Evolutionary conservation across 2,113 vertebrate genomes (phyloP), one percentile per base, ranked within the genome.

Genomic region (Psilopsiagon aurifrons): DNA sequence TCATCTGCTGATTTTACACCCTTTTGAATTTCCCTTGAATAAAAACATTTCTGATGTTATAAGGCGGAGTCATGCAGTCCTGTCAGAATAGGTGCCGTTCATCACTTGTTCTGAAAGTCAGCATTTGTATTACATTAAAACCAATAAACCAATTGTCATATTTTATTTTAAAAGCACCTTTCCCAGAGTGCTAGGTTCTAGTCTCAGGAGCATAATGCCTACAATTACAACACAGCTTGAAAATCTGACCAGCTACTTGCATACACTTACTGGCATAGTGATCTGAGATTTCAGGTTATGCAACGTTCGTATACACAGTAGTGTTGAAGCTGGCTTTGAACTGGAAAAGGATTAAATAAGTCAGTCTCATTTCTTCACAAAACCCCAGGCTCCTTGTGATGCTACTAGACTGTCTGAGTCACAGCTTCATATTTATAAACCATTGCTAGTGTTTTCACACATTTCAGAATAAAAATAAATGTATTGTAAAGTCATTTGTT

Each of bases 381-480:
- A 94, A 91, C 49, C 69, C 24, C 57, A 70, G 57, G 52, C 63
- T 96, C 49, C 57, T 62, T 82, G 57, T 89, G 77, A 90, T 2
- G 16, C 37, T 73, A 43, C 41, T 70, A 59, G 54, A 85, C 46
- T 70, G 29, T 78, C 60, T 96, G 91, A 96, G 77, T 89, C 92
- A 85, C 35, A 83, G 31, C 17, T 95, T 84, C 59, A n/a, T 79
- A 77, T 93, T 94, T 89, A 79, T 92, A 93, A 93, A 76, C 41
- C 31, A 25, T 33, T 6, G 1, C 29, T 66, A 46, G 57, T 89
- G 73, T 87, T 96, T 95, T 93, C 90, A 91, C 73, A 92, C 63
- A 86, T 85, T 92, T 91, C 79, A 83, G 51, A 83, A 83, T 59
- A 94, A 94, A 94, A 94, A 85, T 66, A 89, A 87, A 85, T 29